Evolutionary conservation across 2,113 vertebrate genomes (phyloP), one percentile per base, ranked within the genome.

Genomic region (Alethe diademata): DNA sequence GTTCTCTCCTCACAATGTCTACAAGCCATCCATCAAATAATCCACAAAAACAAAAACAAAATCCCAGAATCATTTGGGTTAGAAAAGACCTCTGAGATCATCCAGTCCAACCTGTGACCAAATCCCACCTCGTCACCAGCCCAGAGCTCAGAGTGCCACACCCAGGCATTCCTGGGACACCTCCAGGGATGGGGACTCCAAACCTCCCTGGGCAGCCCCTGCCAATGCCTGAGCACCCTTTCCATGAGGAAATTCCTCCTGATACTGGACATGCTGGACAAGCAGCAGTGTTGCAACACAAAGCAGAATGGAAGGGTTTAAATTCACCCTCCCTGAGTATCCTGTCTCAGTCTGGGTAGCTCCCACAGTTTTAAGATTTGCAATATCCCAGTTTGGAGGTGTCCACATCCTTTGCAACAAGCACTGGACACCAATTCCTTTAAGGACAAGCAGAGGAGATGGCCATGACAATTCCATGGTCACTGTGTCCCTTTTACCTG

Each of bases 91-190:
- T 56, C 35, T 6, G 20, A 61, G 31, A 23, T 7, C 51, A 36
- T 35, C 35, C 0, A 33, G 4, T 12, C 38, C 29, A 35, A 17
- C 1, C 29, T 31, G 20, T 40, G 54, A 2, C 12, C 0, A 0
- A 40, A 29, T 4, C 16, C 14, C 17, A 45, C 45, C 24, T 2
- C 14, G 36, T 60, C 69, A 6, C 7, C 64, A 53, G 64, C 18
- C 28, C 84, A 78, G 29, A 22, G 29, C 66, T 2, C 31, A 5
- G 29, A 75, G 29, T 31, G 70, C 12, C 54, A 75, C 25, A 12
- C 22, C 38, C 61, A 74, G n/a, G 7, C 6, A 1, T 5, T 56
- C 16, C 57, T 20, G 6, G 47, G 36, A 33, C 43, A 58, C 33
- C 16, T 61, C 47, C 61, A 67, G 29, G 47, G n/a, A 26, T 23